A percentile compares a stretch with the other conserved stretches of the same genome.
These are phyloP conservation scores for Altica lythri DNA, from an alignment of 2,888 invertebrate genomes.

Conservation along the genomic window DNA sequence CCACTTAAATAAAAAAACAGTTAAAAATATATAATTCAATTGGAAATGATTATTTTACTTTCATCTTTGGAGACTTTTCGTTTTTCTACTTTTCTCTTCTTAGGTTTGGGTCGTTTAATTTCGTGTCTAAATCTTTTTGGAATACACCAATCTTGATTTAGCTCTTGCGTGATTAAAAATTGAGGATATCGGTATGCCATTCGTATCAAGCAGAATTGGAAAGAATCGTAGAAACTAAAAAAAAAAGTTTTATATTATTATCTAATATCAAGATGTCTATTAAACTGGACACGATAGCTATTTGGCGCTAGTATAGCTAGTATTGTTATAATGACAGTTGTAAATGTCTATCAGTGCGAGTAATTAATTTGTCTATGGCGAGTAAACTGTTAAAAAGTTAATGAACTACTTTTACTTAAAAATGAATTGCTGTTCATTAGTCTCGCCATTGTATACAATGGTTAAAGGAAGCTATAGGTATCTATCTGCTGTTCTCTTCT, in stretches of 20 bases:
- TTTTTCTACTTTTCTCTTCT: conserved; percentile 42
- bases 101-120: conserved; percentile 43
- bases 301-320: too few species aligned
- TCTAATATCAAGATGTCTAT: not conserved
- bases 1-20: not conserved
- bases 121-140: conserved; percentile 52
- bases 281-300: too few species aligned
- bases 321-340: too few species aligned
- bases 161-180: conserved; percentile 48
- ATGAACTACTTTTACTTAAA: not conserved
- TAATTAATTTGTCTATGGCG: too few species aligned
- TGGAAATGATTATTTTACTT: conserved; percentile 24
- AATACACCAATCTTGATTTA: conserved; percentile 50
- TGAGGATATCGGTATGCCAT: conserved; percentile 48
- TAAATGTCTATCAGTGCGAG: too few species aligned
- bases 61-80: conserved; percentile 37
- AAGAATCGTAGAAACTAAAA: conserved; percentile 53
- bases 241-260: conserved; percentile 1
- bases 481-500: not conserved
- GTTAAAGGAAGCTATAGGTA: too few species aligned
- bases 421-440: too few species aligned
- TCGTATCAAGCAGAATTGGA: conserved; percentile 52
- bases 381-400: too few species aligned
- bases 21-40: not conserved
- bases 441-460: too few species aligned